Conservation (phyloP, 2,797 vertebrate genomes). For the Serranus cabrilla region DNA sequence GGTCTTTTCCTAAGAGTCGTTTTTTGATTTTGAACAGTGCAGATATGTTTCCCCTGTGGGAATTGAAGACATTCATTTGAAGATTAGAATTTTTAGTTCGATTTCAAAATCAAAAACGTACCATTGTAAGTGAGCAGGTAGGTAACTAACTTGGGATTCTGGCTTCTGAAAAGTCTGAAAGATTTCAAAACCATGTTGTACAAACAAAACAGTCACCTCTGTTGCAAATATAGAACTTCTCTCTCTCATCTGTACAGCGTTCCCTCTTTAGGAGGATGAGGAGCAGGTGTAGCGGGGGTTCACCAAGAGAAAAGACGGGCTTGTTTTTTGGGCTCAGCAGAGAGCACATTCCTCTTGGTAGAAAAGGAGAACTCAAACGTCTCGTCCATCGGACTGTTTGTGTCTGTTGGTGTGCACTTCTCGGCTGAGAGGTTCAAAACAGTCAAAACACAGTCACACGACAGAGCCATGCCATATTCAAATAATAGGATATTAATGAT, state of each 20-base stretch:
- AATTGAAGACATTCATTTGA: conserved; percentile 85
- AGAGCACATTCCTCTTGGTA: conserved; percentile 71
- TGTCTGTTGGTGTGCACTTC: conserved; percentile 75
- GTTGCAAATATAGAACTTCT: conserved; percentile 97
- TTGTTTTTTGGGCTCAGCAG: conserved; percentile 57
- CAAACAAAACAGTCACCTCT: conserved; percentile 90
- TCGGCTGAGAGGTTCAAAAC: conserved; percentile 85
- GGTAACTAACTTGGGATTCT: conserved; percentile 70
- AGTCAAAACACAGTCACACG: conserved; percentile 90
- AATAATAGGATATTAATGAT: conserved; percentile 80
- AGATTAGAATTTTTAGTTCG: conserved; percentile 79
- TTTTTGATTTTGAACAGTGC: conserved; percentile 84
- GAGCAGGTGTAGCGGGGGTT: conserved; percentile 54
- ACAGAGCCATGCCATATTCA: conserved; percentile 90
- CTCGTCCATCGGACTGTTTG: conserved; percentile 54
- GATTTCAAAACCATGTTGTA: conserved; percentile 90
- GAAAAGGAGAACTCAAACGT: conserved; percentile 70
- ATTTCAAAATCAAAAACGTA: conserved; percentile 85
- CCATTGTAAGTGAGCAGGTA: conserved; percentile 70
- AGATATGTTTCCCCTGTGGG: conserved; percentile 82
- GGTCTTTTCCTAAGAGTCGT: conserved; percentile 74
- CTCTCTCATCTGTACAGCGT: conserved; percentile 87
- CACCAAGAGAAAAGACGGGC: conserved; percentile 69
- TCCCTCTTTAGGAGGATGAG: conserved; percentile 64
- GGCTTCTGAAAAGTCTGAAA: conserved; percentile 86